Base-by-base conservation (phyloP, 2,888 invertebrate species). In the Copidosoma aretas region DNA sequence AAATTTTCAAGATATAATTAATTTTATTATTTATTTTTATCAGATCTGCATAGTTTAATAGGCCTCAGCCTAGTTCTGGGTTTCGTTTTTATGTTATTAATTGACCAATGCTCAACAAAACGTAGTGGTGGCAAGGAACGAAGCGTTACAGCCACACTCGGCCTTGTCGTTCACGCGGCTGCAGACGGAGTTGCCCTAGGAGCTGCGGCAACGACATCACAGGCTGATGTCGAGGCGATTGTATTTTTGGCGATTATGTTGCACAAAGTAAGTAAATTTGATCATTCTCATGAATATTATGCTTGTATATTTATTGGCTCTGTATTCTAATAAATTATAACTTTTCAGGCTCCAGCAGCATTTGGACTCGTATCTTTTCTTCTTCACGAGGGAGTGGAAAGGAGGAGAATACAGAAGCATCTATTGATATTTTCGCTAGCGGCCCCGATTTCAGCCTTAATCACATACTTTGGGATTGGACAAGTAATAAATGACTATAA, bases 191-290 rank as follows among this genome's bases (percentile, higher is more conserved):
- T 99, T 15, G 98, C 98, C 0, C 84, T 99, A 19, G 99, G 98
- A n/a, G 98, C 98, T 1, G 98, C 98, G 0, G 97, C 98, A 0
- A 95, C 96, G 0, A 97, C 98, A 0, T 93, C 95, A 3, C 97
- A 98, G 79, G 91, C 95, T 0, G 97, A 98, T 79, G 95, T 99
- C 0, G 98, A 99, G 84, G 89, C 98, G 79, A 97, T 99, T 71
- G 97, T 99, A 14, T 99, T 99, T 84, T 82, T 98, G 41, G 99
- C 99, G 4, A 99, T 99, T 75, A 99, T 99, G 98, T 85, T 99
- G 63, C 99, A 99, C 80, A 99, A 99, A 86, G 91, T 90, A 79
- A 67, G 64, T 67, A 46, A 15, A 46, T 46, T 46, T 60, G 10
- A 19, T 32, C 1, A 24, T 54, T 68, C 64, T n/a, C n/a, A 62